Base-by-base conservation (phyloP, 2,888 invertebrate species). In the Tetranychus truncatus region DNA sequence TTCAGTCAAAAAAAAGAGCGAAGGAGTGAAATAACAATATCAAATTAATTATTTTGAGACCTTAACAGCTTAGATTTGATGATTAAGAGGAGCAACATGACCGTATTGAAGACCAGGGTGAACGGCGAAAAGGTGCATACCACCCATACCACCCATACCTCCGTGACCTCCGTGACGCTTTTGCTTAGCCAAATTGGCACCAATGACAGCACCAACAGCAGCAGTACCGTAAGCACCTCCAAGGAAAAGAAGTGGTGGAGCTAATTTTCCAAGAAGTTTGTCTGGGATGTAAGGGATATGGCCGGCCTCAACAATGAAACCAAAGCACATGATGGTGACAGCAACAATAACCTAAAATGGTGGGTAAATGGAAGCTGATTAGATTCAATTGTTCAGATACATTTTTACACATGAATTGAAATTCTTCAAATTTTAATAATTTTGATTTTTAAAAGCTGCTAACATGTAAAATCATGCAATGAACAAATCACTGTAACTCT, bases 241-340 rank as follows among this genome's bases (percentile, higher is more conserved):
- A 9, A 69, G 34, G 69, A 69, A 69, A 24, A 69, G 69, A 6
- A 69, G 20, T 24, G 69, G 69, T 20, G 69, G 69, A 69, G 69
- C 69, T 24, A 69, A 24, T 69, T 69, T 69, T 11, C 69, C 69
- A 6, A 69, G 69, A 21, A 69, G 69, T 69, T 69, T 69, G 34
- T 69, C 69, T 11, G 69, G 69, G 20, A 69, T 69, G 69, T 69
- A 69, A 20, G 69, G 69, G 1, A 69, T 21, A 20, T 69, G 20
- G 21, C 20, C 20, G 6, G 69, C 69, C 11, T 69, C 21, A 69
- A 24, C 69, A 7, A 69, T 69, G 69, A 69, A 69, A 69, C 11
- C 34, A 18, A 69, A 24, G 34, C 69, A 69, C 21, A 69, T 20
- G 34, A 69, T 69, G 69, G 69, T 21, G 15, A 55, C 55, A 20